Evolutionary conservation across 2,113 vertebrate genomes (phyloP).

Genomic region (Rafetus swinhoei): DNA sequence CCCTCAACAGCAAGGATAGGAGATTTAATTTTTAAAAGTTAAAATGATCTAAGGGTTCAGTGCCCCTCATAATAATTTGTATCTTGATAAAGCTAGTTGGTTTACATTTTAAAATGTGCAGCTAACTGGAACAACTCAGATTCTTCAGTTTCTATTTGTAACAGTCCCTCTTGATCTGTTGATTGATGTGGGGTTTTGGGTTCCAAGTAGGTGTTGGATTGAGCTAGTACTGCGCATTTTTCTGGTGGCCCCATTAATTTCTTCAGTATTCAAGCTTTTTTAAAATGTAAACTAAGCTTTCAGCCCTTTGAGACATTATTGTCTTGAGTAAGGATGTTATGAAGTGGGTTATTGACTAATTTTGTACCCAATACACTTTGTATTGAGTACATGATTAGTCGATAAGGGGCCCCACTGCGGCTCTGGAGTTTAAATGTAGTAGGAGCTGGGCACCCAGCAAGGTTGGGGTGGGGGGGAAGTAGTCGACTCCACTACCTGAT

Average conservation of each 20-base stretch:
- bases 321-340: not conserved
- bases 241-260: not conserved
- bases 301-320: not conserved
- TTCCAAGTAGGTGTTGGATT: not conserved
- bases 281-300: not conserved
- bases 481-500: too few species aligned
- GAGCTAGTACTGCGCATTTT: not conserved
- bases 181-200: not conserved
- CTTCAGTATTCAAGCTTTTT: not conserved
- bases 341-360: too few species aligned
- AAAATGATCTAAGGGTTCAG: not conserved
- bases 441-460: too few species aligned
- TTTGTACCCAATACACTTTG: too few species aligned
- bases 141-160: not conserved
- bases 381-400: too few species aligned
- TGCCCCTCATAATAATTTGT: not conserved
- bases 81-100: not conserved
- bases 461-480: too few species aligned
- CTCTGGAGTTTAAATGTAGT: too few species aligned
- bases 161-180: not conserved
- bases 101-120: not conserved
- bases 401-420: too few species aligned
- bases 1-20: not conserved
- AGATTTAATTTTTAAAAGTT: not conserved
- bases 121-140: not conserved